Conservation (phyloP, 2,113 vertebrate genomes). For the Pterophyllum scalare region DNA sequence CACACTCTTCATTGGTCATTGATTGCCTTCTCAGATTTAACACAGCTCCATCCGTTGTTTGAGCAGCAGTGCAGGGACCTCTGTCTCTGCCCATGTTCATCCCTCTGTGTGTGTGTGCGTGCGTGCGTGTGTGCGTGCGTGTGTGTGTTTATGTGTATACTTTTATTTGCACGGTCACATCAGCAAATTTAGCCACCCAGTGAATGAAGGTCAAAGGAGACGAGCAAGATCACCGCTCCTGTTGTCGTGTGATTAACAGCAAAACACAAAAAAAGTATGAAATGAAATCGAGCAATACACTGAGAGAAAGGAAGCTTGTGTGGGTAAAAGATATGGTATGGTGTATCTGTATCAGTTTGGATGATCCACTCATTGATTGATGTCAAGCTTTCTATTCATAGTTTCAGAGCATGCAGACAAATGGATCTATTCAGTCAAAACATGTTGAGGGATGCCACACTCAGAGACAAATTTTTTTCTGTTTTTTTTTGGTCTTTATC, state of each 20-base stretch:
- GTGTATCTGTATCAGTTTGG: conserved; percentile 34
- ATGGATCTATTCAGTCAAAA: background rate
- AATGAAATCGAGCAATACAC: background rate
- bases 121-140: conserved; percentile 34
- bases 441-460: background rate
- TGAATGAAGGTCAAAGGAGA: conserved; percentile 52
- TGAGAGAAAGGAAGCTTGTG: background rate
- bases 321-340: background rate
- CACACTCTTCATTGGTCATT: conserved; percentile 79
- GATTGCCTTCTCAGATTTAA: conserved; percentile 86
- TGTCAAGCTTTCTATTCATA: conserved; percentile 45
- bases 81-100: conserved; percentile 65
- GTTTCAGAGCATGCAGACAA: conserved; percentile 1
- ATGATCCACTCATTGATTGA: conserved; percentile 47
- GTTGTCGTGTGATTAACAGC: background rate
- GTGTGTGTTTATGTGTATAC: conserved; percentile 9
- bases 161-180: conserved; percentile 33
- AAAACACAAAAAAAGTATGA: background rate
- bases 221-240: background rate
- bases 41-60: conserved; percentile 77
- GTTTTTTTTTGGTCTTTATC: too few species aligned
- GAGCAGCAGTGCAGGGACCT: conserved; percentile 59
- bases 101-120: conserved; percentile 14
- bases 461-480: background rate
- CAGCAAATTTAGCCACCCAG: conserved; percentile 68